Percentiles rank a stretch among this genome's conserved stretches.
Evolutionary conservation across 2,797 vertebrate genomes (phyloP).

Genomic region (Anguilla marmorata): DNA sequence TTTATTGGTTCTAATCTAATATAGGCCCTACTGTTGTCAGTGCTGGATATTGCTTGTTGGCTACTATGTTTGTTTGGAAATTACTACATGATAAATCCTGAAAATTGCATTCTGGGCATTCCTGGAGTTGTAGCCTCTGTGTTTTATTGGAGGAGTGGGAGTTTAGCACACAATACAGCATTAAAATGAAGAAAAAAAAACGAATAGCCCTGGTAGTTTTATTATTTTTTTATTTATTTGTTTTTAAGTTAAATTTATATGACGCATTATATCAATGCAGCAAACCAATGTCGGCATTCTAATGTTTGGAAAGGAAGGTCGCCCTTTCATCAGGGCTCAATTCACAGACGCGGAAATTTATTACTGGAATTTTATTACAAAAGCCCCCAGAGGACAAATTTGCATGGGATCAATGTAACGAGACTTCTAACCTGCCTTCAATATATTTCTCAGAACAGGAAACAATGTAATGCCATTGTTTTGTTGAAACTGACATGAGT

Average conservation of each 20-base stretch:
- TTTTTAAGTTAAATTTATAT: background rate
- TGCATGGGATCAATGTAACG: background rate
- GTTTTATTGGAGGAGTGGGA: background rate
- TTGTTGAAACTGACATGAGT: background rate
- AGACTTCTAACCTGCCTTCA: background rate
- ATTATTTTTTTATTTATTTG: background rate
- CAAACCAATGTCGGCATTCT: background rate
- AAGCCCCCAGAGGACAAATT: background rate
- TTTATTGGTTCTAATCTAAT: background rate
- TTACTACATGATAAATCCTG: background rate
- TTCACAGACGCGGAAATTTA: background rate
- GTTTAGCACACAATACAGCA: background rate
- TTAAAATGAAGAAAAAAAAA: background rate
- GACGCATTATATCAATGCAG: background rate
- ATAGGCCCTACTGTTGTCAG: background rate
- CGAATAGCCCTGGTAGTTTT: background rate
- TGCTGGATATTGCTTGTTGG: background rate
- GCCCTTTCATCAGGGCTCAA: background rate
- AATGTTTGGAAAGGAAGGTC: background rate
- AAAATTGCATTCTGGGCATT: background rate
- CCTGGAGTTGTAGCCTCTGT: background rate
- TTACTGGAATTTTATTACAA: background rate
- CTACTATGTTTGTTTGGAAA: background rate
- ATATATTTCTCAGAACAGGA: background rate
- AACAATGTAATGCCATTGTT: background rate